A percentile compares a stretch with the other conserved stretches of the same genome.
Conservation (phyloP, 64 coral and sea anemone genomes). For the Actinia equina region DNA sequence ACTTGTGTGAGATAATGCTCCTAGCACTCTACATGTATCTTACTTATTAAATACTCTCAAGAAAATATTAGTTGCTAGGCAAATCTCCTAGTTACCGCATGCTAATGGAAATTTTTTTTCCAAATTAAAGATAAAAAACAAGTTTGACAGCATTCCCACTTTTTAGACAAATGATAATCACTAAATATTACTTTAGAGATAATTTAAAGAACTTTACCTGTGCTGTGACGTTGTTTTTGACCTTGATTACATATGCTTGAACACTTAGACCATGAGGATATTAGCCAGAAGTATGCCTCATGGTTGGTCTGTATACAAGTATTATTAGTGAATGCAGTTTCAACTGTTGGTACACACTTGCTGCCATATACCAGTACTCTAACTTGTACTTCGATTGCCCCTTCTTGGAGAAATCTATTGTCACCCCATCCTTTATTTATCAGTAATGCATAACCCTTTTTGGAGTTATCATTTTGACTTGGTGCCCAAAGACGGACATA, state of each 20-base stretch:
- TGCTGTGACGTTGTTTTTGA: constrained; percentile 32
- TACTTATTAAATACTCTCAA: not conserved
- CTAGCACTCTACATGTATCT: not conserved
- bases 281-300: constrained; percentile 56
- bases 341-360: constrained; percentile 33
- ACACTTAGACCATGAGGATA: constrained; percentile 62
- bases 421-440: constrained; percentile 91
- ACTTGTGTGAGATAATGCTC: too few relatives aligned
- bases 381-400: constrained; percentile 19
- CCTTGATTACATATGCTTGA: constrained; percentile 97
- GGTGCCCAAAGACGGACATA: constrained; percentile 82
- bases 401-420: constrained; percentile 43
- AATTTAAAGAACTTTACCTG: constrained; percentile 53
- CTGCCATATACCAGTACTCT: constrained; percentile 61
- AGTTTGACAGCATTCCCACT: not conserved
- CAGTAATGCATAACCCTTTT: constrained; percentile 74
- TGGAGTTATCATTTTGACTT: constrained; percentile 46
- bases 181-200: not conserved
- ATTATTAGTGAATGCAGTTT: constrained; percentile 46
- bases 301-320: constrained; percentile 58
- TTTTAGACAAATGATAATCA: not conserved
- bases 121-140: not conserved
- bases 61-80: not conserved
- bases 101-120: not conserved
- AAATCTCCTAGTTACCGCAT: not conserved